A percentile compares a stretch with the other conserved stretches of the same genome.
These are phyloP conservation scores for Knipowitschia caucasica DNA, from an alignment of 2,797 vertebrate genomes.

Conservation along the genomic window DNA sequence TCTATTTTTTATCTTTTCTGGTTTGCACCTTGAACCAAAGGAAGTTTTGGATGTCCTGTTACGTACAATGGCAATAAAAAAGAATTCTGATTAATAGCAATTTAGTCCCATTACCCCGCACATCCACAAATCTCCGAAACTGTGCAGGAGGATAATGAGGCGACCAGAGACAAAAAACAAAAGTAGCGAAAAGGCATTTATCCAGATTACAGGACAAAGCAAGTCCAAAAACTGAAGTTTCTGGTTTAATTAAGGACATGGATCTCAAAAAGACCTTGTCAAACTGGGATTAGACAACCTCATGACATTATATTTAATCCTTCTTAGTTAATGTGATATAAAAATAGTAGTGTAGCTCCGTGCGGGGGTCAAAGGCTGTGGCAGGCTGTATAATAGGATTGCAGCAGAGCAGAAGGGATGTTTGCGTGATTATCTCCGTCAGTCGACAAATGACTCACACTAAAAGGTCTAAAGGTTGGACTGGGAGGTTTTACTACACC, in stretches of 20 bases:
- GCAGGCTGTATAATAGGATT: conserved; percentile 44
- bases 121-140: conserved; percentile 31
- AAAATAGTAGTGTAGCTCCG: neutral
- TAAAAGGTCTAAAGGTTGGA: conserved; percentile 66
- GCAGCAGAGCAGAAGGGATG: conserved; percentile 30
- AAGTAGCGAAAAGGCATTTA: neutral
- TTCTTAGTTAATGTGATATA: conserved; percentile 4
- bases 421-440: conserved; percentile 40
- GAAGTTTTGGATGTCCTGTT: too few relatives aligned
- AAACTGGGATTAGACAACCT: neutral
- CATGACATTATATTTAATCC: conserved; percentile 7
- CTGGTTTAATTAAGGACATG: neutral
- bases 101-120: conserved; percentile 59
- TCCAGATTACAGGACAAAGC: neutral
- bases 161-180: conserved; percentile 3
- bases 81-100: too few relatives aligned
- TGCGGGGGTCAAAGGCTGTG: conserved; percentile 47
- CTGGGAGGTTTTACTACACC: conserved; percentile 45
- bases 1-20: too few relatives aligned
- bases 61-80: too few relatives aligned
- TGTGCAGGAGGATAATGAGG: conserved; percentile 16
- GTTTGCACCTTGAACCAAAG: too few relatives aligned
- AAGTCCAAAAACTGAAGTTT: neutral
- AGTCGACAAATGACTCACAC: conserved; percentile 21
- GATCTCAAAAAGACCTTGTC: neutral